Base-by-base conservation (phyloP, 2,113 vertebrate species). In the Engystomops pustulosus region DNA sequence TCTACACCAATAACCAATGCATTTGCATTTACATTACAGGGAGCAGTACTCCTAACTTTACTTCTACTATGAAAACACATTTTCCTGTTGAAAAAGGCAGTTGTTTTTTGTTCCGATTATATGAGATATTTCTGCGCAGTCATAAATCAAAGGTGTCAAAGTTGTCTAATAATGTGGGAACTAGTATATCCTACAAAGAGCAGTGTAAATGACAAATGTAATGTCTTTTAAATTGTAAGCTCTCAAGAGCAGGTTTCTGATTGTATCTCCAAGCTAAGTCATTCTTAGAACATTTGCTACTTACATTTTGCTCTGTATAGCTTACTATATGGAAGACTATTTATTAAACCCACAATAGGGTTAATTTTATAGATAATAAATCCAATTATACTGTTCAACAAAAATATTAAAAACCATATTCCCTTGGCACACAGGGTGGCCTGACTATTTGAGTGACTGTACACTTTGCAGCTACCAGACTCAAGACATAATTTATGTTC, bases 1-100 rank as follows among this genome's bases (percentile, higher is more conserved):
- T 45, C 38, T 74, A 77, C 71, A 4, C 79, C n/a, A n/a, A 34
- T 30, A 38, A 30, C 84, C 32, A 9, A 5, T 4, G 8, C 23
- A 77, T 77, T 77, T n/a, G 34, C 75, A 58, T 78, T 78, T 78
- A 78, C 75, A 78, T 78, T 49, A 77, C 30, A 58, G 49, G 41
- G 75, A 58, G 32, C 20, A 15, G 15, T 34, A 1, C 51, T 36
- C 49, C 38, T 20, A 38, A 77, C 18, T 77, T 55, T 53, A 76
- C 51, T 60, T 55, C 3, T 58, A 32, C n/a, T n/a, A 58, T 60
- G 23, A 36, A 78, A 78, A 78, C 53, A 78, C 41, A 36, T 38
- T n/a, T 76, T 78, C 30, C 32, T 10, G 30, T 38, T 55, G 32
- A 77, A 75, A 36, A 47, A 47, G 2, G 3, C 4, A 49, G n/a